phyloP scores from a whole-genome alignment of 2,797 vertebrate genomes.

The Dicrostonyx torquatus region DNA sequence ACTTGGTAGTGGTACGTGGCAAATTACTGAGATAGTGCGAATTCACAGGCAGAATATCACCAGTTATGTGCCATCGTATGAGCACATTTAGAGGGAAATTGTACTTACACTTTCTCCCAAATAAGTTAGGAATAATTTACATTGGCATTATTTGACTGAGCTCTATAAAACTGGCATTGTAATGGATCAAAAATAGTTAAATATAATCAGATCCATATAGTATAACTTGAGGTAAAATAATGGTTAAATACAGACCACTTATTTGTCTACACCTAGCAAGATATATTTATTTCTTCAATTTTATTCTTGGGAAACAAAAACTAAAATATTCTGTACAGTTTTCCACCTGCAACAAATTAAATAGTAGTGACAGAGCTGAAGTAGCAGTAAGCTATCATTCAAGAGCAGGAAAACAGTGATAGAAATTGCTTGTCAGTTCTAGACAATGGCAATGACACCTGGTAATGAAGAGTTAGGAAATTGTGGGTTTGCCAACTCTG shows the following conservation, averaged over 20 bases:
- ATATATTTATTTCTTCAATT: not conserved
- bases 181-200: not conserved
- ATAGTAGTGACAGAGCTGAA: not conserved
- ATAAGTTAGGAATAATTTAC: constrained; percentile 50
- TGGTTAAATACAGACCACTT: constrained; percentile 1
- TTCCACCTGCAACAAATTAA: constrained; percentile 38
- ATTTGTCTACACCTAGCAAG: not conserved
- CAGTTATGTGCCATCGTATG: not conserved
- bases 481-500: not conserved
- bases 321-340: constrained; percentile 6
- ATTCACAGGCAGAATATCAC: constrained; percentile 31
- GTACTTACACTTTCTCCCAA: constrained; percentile 7
- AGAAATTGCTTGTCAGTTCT: constrained; percentile 23
- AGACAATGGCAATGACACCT: not conserved
- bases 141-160: constrained; percentile 24
- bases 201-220: not conserved
- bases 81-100: constrained; percentile 37
- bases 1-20: not conserved
- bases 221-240: not conserved
- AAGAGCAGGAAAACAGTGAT: constrained; percentile 39
- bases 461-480: constrained; percentile 10
- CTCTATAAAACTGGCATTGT: not conserved
- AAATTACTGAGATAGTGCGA: constrained; percentile 29
- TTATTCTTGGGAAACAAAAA: constrained; percentile 20
- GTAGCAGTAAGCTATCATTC: constrained; percentile 10